Base-by-base conservation (phyloP, 2,797 vertebrate species). In the Schizopygopsis malacanthus region DNA sequence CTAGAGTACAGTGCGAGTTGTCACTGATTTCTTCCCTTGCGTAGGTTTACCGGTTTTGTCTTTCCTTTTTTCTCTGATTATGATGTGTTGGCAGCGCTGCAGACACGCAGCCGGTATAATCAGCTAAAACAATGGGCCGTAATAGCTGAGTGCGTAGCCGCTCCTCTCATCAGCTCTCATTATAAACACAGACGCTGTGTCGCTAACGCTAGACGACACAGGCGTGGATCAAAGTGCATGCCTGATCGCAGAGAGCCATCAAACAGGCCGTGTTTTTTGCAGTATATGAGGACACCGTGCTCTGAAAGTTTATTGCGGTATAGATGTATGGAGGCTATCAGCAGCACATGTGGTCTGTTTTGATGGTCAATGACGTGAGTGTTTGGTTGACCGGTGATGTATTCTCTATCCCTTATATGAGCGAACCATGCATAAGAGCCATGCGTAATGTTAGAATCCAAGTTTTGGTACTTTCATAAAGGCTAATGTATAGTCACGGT, bases 91-190 rank as follows among this genome's bases (percentile, higher is more conserved):
- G 41, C 47, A 79, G 69, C 28, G 5, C 61, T 59, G 50, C 76
- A 76, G 79, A 73, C 78, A 45, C 25, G 39, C 28, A 54, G 63
- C 50, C n/a, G 13, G 59, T 39, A 81, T 70, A 85, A 85, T 87
- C 86, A 81, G 72, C 70, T 84, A 85, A 87, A 82, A 85, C 86
- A 87, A 78, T 85, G 63, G 47, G 47, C 18, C 8, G 59, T 81
- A 69, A 87, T 76, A 61, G 45, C 71, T 76, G 69, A 56, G 71
- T 77, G 63, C 16, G 28, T 56, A 76, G 47, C 61, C 12, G 52
- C 50, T 76, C 37, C 61, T 70, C 70, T 81, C 78, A 85, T 84
- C 70, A 69, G 37, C 59, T 79, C 56, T 84, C 45, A 80, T 79
- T 80, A 67, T 84, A 80, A 79, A 78, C 67, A 72, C 67, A 84